These are phyloP conservation scores for Sebastiscus tertius DNA, from an alignment of 2,797 vertebrate species.

Conservation along the genomic window DNA sequence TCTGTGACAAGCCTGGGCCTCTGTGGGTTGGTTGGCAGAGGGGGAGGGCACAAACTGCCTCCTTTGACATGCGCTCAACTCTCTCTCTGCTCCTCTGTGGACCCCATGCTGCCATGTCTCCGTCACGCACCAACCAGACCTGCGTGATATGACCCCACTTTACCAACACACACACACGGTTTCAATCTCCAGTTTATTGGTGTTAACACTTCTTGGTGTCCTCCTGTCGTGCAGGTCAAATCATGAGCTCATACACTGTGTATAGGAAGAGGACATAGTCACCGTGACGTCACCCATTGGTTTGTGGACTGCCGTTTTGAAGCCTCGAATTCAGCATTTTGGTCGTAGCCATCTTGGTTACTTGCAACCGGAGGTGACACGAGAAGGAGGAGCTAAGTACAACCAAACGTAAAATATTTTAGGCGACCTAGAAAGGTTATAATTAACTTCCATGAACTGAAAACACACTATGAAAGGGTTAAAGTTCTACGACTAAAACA, in stretches of 20 bases:
- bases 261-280: no score
- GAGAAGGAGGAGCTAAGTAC: no score
- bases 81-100: constrained; percentile 50
- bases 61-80: constrained; percentile 58
- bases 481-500: no score
- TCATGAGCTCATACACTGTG: accelerated
- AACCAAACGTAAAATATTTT: no score
- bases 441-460: no score
- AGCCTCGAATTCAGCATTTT: no score
- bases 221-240: not conserved
- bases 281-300: no score
- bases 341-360: no score
- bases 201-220: not conserved
- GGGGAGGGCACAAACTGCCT: constrained; percentile 43
- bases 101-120: constrained; percentile 65
- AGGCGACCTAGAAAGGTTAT: accelerated
- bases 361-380: no score
- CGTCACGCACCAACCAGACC: constrained; percentile 56
- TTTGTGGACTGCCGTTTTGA: accelerated
- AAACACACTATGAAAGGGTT: no score
- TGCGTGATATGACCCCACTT: constrained; percentile 39
- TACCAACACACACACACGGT: not conserved
- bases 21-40: constrained; percentile 51
- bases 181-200: not conserved
- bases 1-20: constrained; percentile 63